Evolutionary conservation across 2,797 vertebrate species (phyloP).

Genomic region (Astyanax mexicanus): DNA sequence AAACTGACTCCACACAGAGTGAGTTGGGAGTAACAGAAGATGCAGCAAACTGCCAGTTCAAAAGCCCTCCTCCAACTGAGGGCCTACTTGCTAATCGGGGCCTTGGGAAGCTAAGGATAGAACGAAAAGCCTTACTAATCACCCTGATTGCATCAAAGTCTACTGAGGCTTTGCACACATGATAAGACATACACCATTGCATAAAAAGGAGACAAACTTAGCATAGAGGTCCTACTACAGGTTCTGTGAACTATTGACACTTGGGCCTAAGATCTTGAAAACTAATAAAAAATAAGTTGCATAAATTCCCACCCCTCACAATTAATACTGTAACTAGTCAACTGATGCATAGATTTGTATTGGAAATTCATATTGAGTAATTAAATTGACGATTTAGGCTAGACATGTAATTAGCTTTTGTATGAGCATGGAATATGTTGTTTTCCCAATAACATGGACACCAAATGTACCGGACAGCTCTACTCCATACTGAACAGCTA

Average conservation of each 20-base stretch:
- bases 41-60: constrained; percentile 59
- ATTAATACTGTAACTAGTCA: too few relatives aligned
- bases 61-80: constrained; percentile 63
- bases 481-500: background rate
- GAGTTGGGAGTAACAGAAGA: constrained; percentile 39
- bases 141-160: constrained; percentile 81
- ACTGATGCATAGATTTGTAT: too few relatives aligned
- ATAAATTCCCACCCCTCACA: too few relatives aligned
- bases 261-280: background rate
- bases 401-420: too few relatives aligned
- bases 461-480: background rate
- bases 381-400: too few relatives aligned
- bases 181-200: constrained; percentile 68
- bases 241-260: constrained; percentile 29
- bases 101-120: constrained; percentile 87
- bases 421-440: too few relatives aligned
- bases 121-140: constrained; percentile 89
- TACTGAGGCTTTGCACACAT: constrained; percentile 80
- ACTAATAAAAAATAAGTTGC: too few relatives aligned
- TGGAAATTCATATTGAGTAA: background rate
- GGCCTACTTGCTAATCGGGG: constrained; percentile 79
- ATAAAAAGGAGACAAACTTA: constrained; percentile 68
- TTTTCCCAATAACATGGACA: background rate
- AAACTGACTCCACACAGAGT: constrained; percentile 36
- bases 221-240: constrained; percentile 30